Evolutionary conservation across 2,113 vertebrate species (phyloP).

Genomic region (Erythrocercus mccallii): DNA sequence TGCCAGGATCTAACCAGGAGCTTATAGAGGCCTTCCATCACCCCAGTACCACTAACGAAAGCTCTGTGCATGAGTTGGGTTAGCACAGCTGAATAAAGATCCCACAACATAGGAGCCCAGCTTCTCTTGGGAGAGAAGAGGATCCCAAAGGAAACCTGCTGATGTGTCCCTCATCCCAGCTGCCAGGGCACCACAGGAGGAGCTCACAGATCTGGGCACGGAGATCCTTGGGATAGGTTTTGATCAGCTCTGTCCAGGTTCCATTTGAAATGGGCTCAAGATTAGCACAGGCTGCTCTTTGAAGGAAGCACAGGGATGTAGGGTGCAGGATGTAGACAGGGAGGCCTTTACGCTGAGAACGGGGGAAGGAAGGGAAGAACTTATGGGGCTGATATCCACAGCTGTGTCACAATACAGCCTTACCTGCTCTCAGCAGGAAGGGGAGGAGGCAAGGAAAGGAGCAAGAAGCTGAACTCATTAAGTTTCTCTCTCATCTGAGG

Average conservation of each 20-base stretch:
- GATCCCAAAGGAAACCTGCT: background rate
- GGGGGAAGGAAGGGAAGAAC: background rate
- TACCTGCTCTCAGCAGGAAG: background rate
- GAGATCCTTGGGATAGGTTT: background rate
- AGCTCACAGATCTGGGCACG: background rate
- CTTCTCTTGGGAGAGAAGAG: background rate
- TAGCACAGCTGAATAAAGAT: background rate
- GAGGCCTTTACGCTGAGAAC: background rate
- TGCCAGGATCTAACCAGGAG: background rate
- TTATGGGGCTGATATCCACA: background rate
- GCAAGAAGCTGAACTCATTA: background rate
- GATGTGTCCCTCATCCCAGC: background rate
- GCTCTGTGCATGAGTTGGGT: background rate
- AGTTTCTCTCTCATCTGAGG: background rate
- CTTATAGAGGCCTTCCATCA: background rate
- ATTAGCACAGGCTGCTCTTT: background rate
- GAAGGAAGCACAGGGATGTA: background rate
- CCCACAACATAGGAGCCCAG: background rate
- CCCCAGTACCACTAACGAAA: background rate
- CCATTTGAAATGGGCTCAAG: background rate
- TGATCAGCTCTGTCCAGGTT: background rate
- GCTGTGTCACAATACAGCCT: background rate
- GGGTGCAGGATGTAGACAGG: background rate
- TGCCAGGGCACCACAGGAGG: background rate
- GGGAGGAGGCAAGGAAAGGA: background rate